These are phyloP conservation scores for Steromphala cineraria DNA, from an alignment of 2,888 invertebrate species.

Conservation along the genomic window DNA sequence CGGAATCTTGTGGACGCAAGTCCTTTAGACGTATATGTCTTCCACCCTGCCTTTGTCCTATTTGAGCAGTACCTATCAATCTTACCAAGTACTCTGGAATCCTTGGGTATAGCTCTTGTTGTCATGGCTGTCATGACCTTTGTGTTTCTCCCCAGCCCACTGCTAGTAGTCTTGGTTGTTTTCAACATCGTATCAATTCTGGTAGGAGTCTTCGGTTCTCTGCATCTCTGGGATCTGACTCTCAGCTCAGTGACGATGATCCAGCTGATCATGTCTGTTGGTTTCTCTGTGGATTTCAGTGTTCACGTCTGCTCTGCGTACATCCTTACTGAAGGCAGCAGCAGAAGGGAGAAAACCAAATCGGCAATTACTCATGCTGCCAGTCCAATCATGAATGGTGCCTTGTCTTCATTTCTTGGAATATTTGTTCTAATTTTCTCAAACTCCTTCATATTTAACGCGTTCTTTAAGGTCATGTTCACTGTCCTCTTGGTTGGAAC, in stretches of 20 bases:
- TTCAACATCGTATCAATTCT: constrained; percentile 63
- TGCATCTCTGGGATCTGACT: constrained; percentile 59
- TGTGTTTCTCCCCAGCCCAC: constrained; percentile 65
- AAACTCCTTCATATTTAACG: constrained; percentile 54
- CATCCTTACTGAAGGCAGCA: constrained; percentile 37
- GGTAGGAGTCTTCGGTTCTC: constrained; percentile 64
- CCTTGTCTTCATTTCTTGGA: constrained; percentile 55
- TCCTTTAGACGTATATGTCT: constrained; percentile 50
- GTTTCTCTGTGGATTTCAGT: constrained; percentile 67
- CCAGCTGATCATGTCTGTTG: constrained; percentile 67
- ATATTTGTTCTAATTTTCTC: constrained; percentile 48
- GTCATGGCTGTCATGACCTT: constrained; percentile 64
- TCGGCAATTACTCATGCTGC: constrained; percentile 51
- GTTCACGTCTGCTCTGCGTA: constrained; percentile 61
- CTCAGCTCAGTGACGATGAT: constrained; percentile 68
- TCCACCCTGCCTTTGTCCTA: constrained; percentile 57
- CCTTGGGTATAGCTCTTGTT: constrained; percentile 61
- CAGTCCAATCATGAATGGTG: constrained; percentile 57
- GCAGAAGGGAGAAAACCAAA: constrained; percentile 33
- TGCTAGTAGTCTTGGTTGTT: constrained; percentile 59
- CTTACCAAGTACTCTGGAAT: constrained; percentile 61
- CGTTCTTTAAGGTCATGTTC: constrained; percentile 59
- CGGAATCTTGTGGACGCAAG: constrained; percentile 51
- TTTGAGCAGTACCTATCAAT: constrained; percentile 66
- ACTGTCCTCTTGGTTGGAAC: constrained; percentile 53